Conservation (phyloP, 2,113 vertebrate genomes). For the Pollimyrus isidori region DNA sequence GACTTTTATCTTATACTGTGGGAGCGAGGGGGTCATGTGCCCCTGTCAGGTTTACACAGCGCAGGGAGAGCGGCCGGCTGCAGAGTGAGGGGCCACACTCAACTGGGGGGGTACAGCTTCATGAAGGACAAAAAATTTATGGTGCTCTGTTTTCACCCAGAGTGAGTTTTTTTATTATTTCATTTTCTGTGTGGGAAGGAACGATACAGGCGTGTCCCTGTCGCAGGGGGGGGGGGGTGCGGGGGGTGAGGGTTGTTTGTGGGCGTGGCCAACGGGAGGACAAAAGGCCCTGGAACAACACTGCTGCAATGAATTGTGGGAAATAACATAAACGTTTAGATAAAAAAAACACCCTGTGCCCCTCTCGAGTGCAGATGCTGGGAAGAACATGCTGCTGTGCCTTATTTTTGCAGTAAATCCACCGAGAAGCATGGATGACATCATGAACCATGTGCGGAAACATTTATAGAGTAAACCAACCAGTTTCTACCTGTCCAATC, state of each 20-base stretch:
- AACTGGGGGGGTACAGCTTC: constrained; percentile 35
- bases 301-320: background rate
- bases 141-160: constrained; percentile 61
- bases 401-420: background rate
- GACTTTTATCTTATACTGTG: constrained; percentile 65
- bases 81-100: constrained; percentile 43
- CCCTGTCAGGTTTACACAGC: constrained; percentile 59
- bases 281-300: background rate
- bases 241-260: constrained; percentile 28
- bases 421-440: background rate
- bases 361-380: background rate
- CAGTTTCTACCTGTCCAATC: background rate
- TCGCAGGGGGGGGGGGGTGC: constrained; percentile 24
- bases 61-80: constrained; percentile 34
- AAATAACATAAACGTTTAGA: background rate
- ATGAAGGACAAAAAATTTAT: constrained; percentile 41
- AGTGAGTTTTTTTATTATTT: constrained; percentile 60
- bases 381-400: background rate
- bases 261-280: background rate
- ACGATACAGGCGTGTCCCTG: constrained; percentile 35
- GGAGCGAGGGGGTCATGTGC: constrained; percentile 56
- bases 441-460: background rate
- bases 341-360: background rate
- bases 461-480: background rate
- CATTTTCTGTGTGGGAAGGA: constrained; percentile 56